phyloP scores from a whole-genome alignment of 2,797 vertebrate species.

The Ctenopoma kingsleyae region DNA sequence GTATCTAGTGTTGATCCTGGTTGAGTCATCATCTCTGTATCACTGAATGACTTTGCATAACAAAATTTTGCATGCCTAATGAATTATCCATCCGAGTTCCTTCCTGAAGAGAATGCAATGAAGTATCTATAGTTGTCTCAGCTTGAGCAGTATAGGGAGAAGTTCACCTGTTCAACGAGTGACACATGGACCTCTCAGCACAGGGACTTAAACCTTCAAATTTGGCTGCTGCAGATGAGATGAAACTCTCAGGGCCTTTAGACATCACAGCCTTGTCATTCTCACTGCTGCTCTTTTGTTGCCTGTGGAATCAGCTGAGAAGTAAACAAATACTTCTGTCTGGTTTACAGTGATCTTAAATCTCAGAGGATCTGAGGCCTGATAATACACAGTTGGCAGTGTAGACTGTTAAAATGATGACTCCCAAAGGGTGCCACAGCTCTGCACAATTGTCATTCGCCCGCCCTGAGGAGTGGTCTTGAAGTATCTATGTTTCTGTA shows the following conservation, averaged over 20 bases:
- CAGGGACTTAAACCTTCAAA: slow-evolving; percentile 28
- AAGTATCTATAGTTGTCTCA: slow-evolving; percentile 11
- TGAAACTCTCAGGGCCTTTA: background rate
- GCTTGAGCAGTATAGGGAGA: background rate
- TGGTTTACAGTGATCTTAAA: slow-evolving; percentile 53
- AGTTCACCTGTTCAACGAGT: slow-evolving; percentile 50
- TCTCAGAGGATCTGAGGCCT: slow-evolving; percentile 43
- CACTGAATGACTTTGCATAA: slow-evolving; percentile 29
- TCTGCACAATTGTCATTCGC: slow-evolving; percentile 43
- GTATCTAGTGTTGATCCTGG: slow-evolving; percentile 33
- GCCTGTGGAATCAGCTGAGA: slow-evolving; percentile 46
- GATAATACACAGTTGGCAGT: slow-evolving; percentile 52
- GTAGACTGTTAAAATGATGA: slow-evolving; percentile 46
- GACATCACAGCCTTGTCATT: slow-evolving; percentile 15
- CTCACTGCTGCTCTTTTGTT: slow-evolving; percentile 14
- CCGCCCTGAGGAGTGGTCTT: slow-evolving; percentile 40
- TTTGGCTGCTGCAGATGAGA: slow-evolving; percentile 34
- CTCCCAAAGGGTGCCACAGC: slow-evolving; percentile 35
- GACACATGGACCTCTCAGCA: slow-evolving; percentile 42
- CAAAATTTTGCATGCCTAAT: slow-evolving; percentile 48
- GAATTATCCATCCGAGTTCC: slow-evolving; percentile 50
- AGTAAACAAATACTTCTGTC: slow-evolving; percentile 68
- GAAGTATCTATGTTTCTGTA: slow-evolving; percentile 56
- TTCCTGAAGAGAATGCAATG: slow-evolving; percentile 38
- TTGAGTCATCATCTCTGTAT: slow-evolving; percentile 53